Evolutionary conservation across 2,888 invertebrate species (phyloP), one percentile per base, ranked within the genome.

Genomic region (Xestia ashworthii): DNA sequence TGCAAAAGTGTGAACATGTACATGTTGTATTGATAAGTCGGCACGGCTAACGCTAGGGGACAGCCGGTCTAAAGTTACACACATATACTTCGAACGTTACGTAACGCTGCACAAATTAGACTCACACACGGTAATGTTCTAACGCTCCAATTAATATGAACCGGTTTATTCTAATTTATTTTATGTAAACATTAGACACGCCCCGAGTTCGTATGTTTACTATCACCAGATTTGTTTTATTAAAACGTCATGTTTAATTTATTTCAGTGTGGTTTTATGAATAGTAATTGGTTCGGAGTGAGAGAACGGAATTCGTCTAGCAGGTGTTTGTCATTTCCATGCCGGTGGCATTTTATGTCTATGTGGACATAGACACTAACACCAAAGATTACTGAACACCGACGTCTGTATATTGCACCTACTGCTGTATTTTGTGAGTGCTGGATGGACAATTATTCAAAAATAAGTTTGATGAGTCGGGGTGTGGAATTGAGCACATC

Each of bases 111-210:
- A 88, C 88, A 88, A 89, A 88, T 88, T 89, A 89, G 85, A 90
- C 83, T 86, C 88, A 87, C 88, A 90, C 89, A 91, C 88, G 90
- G 92, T 94, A 93, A 93, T 93, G 92, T 93, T 94, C 92, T 95
- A 93, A 93, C 92, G 95, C 95, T 94, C 95, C 92, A 96, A 94
- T 95, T 95, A 93, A 90, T 88, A 86, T 72, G 87, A 89, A 94
- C 94, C 92, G 93, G 95, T 94, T 93, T 81, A 89, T 90, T 90
- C 88, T 90, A 91, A 92, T 90, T 90, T 89, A 91, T 91, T 91
- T 89, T 91, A 91, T 92, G 90, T 92, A 92, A 93, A 93, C 90
- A 91, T 90, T 87, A 88, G 88, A 84, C 89, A 87, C 84, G 87
- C 88, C 85, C 88, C 88, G 86, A 83, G 76, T 83, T 78, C 71